Percentiles rank a stretch among this genome's conserved stretches.
These are phyloP conservation scores for Melinaea marsaeus DNA, from an alignment of 2,888 invertebrate genomes.

Conservation along the genomic window DNA sequence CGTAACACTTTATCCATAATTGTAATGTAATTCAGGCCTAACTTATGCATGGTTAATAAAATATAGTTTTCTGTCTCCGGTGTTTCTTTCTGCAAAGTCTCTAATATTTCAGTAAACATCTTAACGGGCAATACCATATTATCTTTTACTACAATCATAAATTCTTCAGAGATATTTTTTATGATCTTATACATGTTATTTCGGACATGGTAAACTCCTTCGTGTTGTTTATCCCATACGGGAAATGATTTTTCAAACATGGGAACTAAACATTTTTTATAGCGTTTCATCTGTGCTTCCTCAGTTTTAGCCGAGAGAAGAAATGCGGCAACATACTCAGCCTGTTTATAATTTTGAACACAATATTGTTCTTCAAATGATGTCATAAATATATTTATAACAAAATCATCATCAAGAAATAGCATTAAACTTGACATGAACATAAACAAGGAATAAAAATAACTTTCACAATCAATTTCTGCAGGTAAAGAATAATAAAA, in stretches of 20 bases:
- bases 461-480: too few relatives aligned
- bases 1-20: constrained; percentile 33
- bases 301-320: constrained; percentile 43
- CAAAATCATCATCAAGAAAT: constrained; percentile 41
- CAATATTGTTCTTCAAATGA: constrained; percentile 41
- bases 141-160: constrained; percentile 31
- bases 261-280: constrained; percentile 44
- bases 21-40: constrained; percentile 41
- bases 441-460: too few relatives aligned
- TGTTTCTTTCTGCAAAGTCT: constrained; percentile 38
- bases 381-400: constrained; percentile 43
- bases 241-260: constrained; percentile 40
- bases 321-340: constrained; percentile 41
- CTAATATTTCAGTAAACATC: constrained; percentile 38
- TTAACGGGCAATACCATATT: constrained; percentile 40
- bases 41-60: constrained; percentile 46
- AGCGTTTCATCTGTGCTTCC: constrained; percentile 43
- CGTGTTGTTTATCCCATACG: constrained; percentile 39
- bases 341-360: constrained; percentile 18
- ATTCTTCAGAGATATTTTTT: constrained; percentile 36
- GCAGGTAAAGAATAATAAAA: constrained; percentile 43
- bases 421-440: constrained; percentile 45
- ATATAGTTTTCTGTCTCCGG: constrained; percentile 49
- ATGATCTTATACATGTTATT: constrained; percentile 39
- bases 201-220: constrained; percentile 35